phyloP scores from a whole-genome alignment of 2,113 vertebrate genomes.

The Sialia sialis region DNA sequence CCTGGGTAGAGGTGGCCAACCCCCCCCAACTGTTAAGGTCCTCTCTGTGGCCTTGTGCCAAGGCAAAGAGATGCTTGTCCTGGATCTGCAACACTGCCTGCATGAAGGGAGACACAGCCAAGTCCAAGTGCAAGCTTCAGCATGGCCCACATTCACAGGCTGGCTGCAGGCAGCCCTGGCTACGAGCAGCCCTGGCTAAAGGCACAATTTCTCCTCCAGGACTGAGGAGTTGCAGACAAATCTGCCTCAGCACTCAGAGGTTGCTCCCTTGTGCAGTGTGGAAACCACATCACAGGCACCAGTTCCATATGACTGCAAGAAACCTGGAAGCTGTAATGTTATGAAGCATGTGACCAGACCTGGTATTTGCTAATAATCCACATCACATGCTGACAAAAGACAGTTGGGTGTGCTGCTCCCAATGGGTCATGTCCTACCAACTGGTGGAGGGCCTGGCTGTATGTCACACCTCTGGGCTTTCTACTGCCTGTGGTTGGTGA shows the following conservation, averaged over 20 bases:
- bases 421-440: not conserved
- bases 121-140: not conserved
- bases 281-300: not conserved
- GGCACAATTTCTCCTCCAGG: not conserved
- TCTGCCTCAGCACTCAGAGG: not conserved
- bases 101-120: not conserved
- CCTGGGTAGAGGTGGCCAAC: not conserved
- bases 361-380: not conserved
- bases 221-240: not conserved
- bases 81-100: not conserved
- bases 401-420: not conserved
- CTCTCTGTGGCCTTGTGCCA: not conserved
- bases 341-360: not conserved
- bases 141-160: not conserved
- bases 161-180: not conserved
- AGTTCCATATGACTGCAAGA: not conserved
- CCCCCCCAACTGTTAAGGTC: not conserved
- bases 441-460: not conserved
- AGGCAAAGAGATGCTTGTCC: not conserved
- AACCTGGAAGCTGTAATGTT: not conserved
- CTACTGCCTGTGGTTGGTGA: rapidly evolving
- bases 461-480: not conserved
- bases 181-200: rapidly evolving
- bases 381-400: not conserved
- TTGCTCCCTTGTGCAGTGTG: not conserved